Percentiles rank a stretch among this genome's conserved stretches.
Conservation (phyloP, 2,797 vertebrate genomes). For the Mallotus villosus region DNA sequence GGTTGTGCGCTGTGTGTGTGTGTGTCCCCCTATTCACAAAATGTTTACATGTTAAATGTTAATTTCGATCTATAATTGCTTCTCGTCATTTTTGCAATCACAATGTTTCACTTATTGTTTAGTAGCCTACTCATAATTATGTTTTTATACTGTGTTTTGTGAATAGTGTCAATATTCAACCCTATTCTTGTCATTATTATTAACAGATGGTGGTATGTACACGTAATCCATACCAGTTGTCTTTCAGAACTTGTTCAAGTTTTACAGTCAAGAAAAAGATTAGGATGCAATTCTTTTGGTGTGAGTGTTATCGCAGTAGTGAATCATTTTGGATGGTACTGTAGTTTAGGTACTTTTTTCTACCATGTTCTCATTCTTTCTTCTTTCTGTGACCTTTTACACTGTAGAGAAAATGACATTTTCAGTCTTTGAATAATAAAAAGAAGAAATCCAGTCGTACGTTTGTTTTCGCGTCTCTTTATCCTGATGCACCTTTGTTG, state of each 20-base stretch:
- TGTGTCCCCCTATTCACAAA: constrained; percentile 33
- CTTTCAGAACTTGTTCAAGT: constrained; percentile 1
- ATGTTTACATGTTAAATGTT: constrained; percentile 41
- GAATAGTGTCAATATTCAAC: not conserved
- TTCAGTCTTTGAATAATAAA: constrained; percentile 70
- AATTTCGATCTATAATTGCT: constrained; percentile 40
- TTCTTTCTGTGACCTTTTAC: constrained; percentile 73
- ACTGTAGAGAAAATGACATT: constrained; percentile 67
- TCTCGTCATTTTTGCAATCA: constrained; percentile 20
- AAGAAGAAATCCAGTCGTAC: constrained; percentile 34
- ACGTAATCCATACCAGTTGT: not conserved
- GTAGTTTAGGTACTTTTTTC: constrained; percentile 44
- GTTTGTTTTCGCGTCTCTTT: not conserved
- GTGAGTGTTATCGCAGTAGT: constrained; percentile 24
- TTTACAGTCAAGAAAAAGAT: not conserved
- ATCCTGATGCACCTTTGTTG: not conserved
- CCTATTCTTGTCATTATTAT: not conserved
- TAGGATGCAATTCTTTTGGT: constrained; percentile 4
- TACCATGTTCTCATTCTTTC: constrained; percentile 33
- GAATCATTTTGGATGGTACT: constrained; percentile 49
- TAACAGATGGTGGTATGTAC: not conserved
- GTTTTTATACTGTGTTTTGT: constrained; percentile 14
- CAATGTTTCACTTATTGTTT: constrained; percentile 24
- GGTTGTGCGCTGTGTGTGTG: constrained; percentile 59
- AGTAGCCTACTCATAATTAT: constrained; percentile 12